Base-by-base conservation (phyloP, 2,113 vertebrate species). In the Sphyrna mokarran region DNA sequence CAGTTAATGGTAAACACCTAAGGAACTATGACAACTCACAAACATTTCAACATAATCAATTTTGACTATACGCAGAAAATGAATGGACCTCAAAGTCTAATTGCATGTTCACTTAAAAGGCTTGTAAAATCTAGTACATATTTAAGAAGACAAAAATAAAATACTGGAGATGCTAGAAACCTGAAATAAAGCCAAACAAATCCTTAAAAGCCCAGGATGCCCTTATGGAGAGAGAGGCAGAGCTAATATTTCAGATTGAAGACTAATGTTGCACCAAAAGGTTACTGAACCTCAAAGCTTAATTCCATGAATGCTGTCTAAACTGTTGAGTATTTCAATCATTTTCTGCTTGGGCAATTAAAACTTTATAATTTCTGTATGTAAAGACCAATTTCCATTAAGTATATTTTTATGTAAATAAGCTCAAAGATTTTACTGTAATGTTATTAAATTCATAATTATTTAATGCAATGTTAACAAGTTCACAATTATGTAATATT, bases 341-440 rank as follows among this genome's bases (percentile, higher is more conserved):
- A 33, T 76, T 76, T 76, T 33, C 8, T 76, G 7, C 23, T 76
- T 76, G n/a, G 43, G 48, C 37, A 87, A 26, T 87, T 87, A 22
- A 20, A 48, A 94, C 61, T 33, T 23, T 94, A 95, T 72, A 54
- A 95, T 72, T 72, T 95, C 94, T 95, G 43, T 66, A 37, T 66
- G 43, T 54, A 70, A 72, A 54, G 6, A 94, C 23, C 94, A 48
- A 70, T 72, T 48, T 72, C 37, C 13, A 54, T 33, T 33, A 43
- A 72, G 40, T 43, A 8, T 11, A 58, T 58, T 58, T 54, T 26
- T 89, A 89, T 40, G 93, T 29, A 54, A 70, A 48, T 48, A 70
- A 37, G 26, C 43, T 70, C 23, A 58, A 95, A 14, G 48, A 91
- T 20, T 70, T 48, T 26, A 40, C 48, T 48, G 22, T 18, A 14